Conservation (phyloP, 1,140 invertebrate species). For the Pachypsylla venusta region DNA sequence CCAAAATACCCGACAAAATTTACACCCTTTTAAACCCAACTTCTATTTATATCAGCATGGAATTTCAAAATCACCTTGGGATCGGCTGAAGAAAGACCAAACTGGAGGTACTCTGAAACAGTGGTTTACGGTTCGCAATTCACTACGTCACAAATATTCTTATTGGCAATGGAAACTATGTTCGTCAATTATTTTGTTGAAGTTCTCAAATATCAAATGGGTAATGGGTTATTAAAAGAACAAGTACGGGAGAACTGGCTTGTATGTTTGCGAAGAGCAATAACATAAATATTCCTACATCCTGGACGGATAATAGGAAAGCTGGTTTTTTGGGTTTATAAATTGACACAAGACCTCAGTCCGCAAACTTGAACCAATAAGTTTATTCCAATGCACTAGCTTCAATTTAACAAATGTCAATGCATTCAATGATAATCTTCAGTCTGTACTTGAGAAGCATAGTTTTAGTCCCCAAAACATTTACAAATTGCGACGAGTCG, state of each 20-base stretch:
- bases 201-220: constrained; percentile 27
- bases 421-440: constrained; percentile 28
- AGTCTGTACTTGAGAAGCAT: constrained; percentile 25
- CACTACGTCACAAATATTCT: not conserved
- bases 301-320: constrained; percentile 26
- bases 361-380: constrained; percentile 31
- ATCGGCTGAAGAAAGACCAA: too few species aligned
- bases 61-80: too few species aligned
- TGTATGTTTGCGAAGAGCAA: constrained; percentile 28
- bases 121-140: too few species aligned
- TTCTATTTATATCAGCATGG: too few species aligned
- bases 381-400: constrained; percentile 31
- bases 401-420: constrained; percentile 33
- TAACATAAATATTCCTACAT: constrained; percentile 25
- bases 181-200: constrained; percentile 26
- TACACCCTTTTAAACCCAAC: too few species aligned
- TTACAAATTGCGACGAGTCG: constrained; percentile 35
- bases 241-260: constrained; percentile 30
- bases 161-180: constrained; percentile 15
- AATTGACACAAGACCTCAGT: constrained; percentile 30
- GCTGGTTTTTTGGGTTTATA: constrained; percentile 34
- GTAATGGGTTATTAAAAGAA: constrained; percentile 28
- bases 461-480: constrained; percentile 27
- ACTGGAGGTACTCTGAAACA: too few species aligned
- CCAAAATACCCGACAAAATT: too few species aligned